phyloP scores from a whole-genome alignment of 2,888 invertebrate genomes.

The Hymenopus coronatus region DNA sequence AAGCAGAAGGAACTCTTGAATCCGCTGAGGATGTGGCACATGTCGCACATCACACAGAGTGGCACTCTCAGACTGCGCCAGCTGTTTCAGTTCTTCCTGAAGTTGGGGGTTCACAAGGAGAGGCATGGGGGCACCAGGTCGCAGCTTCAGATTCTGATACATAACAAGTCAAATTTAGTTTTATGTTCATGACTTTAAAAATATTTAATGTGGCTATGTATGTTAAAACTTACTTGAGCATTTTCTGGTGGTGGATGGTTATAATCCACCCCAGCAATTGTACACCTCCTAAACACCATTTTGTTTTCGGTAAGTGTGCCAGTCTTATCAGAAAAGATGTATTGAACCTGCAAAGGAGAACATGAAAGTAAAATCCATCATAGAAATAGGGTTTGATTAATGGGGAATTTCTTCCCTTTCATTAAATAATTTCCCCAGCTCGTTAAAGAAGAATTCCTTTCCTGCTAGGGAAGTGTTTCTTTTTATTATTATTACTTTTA shows the following conservation, averaged over 20 bases:
- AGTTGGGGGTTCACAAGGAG: constrained; percentile 54
- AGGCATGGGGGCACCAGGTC: constrained; percentile 51
- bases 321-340: constrained; percentile 96
- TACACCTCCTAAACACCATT: constrained; percentile 92
- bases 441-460: too few relatives aligned
- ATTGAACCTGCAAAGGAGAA: constrained; percentile 59
- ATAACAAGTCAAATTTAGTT: not conserved
- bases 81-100: constrained; percentile 53
- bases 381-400: too few relatives aligned
- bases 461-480: too few relatives aligned
- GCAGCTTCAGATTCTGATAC: constrained; percentile 40
- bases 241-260: constrained; percentile 73
- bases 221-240: constrained; percentile 21
- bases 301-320: constrained; percentile 97
- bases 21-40: constrained; percentile 61
- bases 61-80: constrained; percentile 41
- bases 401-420: too few relatives aligned
- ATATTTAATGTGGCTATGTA: not conserved
- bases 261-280: constrained; percentile 86
- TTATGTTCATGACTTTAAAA: not conserved
- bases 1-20: constrained; percentile 86
- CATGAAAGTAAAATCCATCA: not conserved
- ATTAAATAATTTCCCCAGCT: too few relatives aligned
- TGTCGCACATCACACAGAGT: constrained; percentile 18
- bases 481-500: too few relatives aligned